phyloP scores from a whole-genome alignment of 2,888 invertebrate species.

The Tortricodes alternella region DNA sequence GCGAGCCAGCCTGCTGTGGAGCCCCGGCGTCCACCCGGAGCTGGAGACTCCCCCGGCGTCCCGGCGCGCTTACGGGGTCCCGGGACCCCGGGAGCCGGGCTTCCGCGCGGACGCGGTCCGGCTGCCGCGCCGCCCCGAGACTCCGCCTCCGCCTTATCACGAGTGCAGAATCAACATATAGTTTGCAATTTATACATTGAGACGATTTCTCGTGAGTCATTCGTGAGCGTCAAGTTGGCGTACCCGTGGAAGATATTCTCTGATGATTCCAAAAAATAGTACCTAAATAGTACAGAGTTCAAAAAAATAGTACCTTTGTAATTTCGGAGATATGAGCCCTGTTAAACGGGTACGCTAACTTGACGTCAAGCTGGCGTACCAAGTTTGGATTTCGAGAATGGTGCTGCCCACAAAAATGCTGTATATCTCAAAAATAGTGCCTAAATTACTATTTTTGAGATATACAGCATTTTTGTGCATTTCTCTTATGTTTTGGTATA shows the following conservation, averaged over 20 bases:
- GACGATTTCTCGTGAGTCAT: background rate
- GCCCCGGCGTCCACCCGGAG: conserved; percentile 58
- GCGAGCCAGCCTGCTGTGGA: conserved; percentile 69
- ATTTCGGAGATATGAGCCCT: too few species aligned
- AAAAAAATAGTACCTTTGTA: too few species aligned
- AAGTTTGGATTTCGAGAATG: too few species aligned
- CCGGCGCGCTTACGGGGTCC: conserved; percentile 58
- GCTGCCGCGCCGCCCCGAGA: conserved; percentile 60
- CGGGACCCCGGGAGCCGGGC: conserved; percentile 48
- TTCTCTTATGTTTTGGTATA: too few species aligned
- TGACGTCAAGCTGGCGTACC: too few species aligned
- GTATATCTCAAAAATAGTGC: background rate
- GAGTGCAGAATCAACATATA: conserved; percentile 64
- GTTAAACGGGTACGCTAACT: too few species aligned
- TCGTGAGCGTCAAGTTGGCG: background rate
- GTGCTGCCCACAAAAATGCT: too few species aligned
- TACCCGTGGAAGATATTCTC: too few species aligned
- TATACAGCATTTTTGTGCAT: too few species aligned
- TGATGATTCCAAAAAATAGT: too few species aligned
- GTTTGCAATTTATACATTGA: background rate
- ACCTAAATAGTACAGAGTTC: too few species aligned
- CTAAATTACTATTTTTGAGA: background rate
- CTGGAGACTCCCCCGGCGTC: conserved; percentile 69
- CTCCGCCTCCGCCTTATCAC: conserved; percentile 75
- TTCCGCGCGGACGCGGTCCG: conserved; percentile 60